These are phyloP conservation scores for Carassius auratus DNA, from an alignment of 2,113 vertebrate genomes.

Conservation along the genomic window DNA sequence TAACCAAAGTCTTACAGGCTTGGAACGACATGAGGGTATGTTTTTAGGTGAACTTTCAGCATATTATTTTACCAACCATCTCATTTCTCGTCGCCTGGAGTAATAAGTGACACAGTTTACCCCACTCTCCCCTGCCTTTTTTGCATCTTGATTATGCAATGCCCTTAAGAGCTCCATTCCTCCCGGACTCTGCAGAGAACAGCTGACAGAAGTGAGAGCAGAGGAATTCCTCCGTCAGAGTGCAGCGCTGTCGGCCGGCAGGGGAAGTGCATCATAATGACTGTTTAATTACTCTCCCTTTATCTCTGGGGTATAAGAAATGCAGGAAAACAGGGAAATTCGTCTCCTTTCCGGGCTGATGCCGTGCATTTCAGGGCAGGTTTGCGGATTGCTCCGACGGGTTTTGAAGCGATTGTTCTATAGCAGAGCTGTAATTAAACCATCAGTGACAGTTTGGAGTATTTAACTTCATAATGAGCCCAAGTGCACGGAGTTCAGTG, in stretches of 20 bases:
- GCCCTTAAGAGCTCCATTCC: neutral
- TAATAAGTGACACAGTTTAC: neutral
- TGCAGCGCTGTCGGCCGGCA: conserved; percentile 32
- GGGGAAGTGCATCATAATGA: conserved; percentile 46
- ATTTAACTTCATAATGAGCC: conserved; percentile 79
- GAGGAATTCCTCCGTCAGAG: conserved; percentile 31
- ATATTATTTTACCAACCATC: neutral
- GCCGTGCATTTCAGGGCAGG: conserved; percentile 62
- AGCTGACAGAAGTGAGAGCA: neutral
- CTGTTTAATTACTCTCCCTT: conserved; percentile 58
- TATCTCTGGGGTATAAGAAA: conserved; percentile 49
- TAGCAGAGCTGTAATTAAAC: conserved; percentile 75
- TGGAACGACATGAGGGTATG: neutral
- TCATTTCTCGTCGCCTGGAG: neutral
- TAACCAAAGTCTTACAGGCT: neutral
- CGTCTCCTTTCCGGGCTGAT: conserved; percentile 42
- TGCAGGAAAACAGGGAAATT: conserved; percentile 1
- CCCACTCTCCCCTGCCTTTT: neutral
- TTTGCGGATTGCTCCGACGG: conserved; percentile 63
- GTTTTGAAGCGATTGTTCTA: conserved; percentile 71
- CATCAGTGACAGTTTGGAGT: conserved; percentile 76
- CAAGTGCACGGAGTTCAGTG: conserved; percentile 71
- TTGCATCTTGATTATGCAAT: neutral
- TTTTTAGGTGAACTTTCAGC: neutral
- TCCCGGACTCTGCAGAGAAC: neutral